These are phyloP conservation scores for Megalops cyprinoides DNA, from an alignment of 2,797 vertebrate genomes.

Conservation along the genomic window DNA sequence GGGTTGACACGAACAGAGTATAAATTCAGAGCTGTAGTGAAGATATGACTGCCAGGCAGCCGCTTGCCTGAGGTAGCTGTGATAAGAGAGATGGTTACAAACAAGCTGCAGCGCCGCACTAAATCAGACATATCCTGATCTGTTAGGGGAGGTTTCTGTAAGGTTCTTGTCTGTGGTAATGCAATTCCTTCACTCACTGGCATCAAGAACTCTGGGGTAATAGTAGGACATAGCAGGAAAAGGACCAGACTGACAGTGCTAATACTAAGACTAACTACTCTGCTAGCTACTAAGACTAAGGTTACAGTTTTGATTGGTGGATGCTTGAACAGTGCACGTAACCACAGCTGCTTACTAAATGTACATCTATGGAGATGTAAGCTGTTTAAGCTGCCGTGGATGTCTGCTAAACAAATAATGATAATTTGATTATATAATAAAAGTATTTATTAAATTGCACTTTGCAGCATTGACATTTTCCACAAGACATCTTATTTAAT, in stretches of 20 bases:
- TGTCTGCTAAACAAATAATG: neutral
- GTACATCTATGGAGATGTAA: too few species aligned
- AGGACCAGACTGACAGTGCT: neutral
- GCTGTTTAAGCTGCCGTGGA: neutral
- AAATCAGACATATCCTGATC: neutral
- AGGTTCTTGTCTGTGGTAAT: neutral
- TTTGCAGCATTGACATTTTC: too few species aligned
- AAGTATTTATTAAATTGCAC: too few species aligned
- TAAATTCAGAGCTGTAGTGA: neutral
- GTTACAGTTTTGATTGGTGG: too few species aligned
- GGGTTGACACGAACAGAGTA: slow-evolving; percentile 5
- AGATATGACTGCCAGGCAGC: neutral
- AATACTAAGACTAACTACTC: too few species aligned
- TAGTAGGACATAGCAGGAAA: neutral
- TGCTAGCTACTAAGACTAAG: too few species aligned
- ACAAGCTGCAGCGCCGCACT: too few species aligned
- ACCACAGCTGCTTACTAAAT: too few species aligned
- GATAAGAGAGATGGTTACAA: neutral
- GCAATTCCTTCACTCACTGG: neutral
- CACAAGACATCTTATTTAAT: neutral
- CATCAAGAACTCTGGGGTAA: neutral
- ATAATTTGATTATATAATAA: neutral
- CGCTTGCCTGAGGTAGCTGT: neutral
- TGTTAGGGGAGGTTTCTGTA: neutral
- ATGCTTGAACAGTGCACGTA: too few species aligned